Evolutionary conservation across 1,140 invertebrate species (phyloP), one percentile per base, ranked within the genome.

Genomic region (Eupristina koningsbergeri): DNA sequence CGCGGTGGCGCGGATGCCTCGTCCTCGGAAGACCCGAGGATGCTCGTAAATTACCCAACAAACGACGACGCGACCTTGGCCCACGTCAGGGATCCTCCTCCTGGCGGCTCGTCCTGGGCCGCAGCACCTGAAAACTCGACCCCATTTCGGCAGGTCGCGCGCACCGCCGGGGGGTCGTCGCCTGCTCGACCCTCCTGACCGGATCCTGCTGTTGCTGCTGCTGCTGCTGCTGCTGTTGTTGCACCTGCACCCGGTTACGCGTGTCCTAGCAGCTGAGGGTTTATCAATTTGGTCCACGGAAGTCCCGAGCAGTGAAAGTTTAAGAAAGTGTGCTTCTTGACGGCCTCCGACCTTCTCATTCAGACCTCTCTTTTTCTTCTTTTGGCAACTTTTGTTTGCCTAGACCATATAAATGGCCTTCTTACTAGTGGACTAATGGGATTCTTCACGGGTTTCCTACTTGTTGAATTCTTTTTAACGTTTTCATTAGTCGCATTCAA

Each of bases 21-120:
- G n/a, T n/a, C n/a, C n/a, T 26, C 22, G 67, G 36, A 22, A 19
- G 22, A 22, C 3, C 19, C 73, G 31, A 79, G 61, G 77, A 29
- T 47, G 63, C 64, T 80, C 78, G 64, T 80, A 80, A 80, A 80
- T 80, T 69, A 71, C 64, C 3, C 36, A 39, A 67, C 11, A 79
- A 31, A 64, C 63, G 50, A 64, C 63, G 50, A 64, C 61, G 31
- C 64, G 78, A 80, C 78, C 78, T 80, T 80, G 78, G 19, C 41
- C 29, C 64, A 80, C 64, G 78, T 80, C 64, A 80, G 41, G 34
- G 76, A 50, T 76, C 36, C 29, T 78, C 53, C 47, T 73, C n/a
- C n/a, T 34, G 36, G 17, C n/a, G 41, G 6, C 41, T 8, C 9
- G 45, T n/a, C 5, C 29, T 31, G 15, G 45, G 41, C 29, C 11